A percentile compares a stretch with the other conserved stretches of the same genome.
These are phyloP conservation scores for Germaria angustata DNA, from an alignment of 2,888 invertebrate species.

Conservation along the genomic window DNA sequence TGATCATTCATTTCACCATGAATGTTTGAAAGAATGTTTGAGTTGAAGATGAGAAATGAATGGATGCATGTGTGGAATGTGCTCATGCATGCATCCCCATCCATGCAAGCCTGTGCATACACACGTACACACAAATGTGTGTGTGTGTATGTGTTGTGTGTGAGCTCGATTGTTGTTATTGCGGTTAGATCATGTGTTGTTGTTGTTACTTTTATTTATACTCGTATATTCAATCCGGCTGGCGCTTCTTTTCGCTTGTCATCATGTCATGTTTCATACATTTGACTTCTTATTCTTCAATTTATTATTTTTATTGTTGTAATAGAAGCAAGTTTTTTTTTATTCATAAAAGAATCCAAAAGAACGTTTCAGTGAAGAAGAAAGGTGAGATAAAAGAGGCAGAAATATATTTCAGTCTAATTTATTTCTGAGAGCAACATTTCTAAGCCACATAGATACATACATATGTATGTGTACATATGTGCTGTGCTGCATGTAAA, in stretches of 20 bases:
- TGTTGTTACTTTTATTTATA: slow-evolving; percentile 33
- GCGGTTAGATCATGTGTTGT: slow-evolving; percentile 33
- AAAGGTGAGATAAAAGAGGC: background rate
- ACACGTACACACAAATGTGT: background rate
- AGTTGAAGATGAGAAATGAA: slow-evolving; percentile 29
- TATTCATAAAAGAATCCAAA: background rate
- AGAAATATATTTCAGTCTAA: background rate
- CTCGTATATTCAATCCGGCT: slow-evolving; percentile 64
- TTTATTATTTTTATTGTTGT: slow-evolving; percentile 65
- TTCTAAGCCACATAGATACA: too few relatives aligned
- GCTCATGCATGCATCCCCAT: slow-evolving; percentile 6
- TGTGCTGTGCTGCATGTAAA: too few relatives aligned
- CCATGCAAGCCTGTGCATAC: background rate
- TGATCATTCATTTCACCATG: slow-evolving; percentile 50
- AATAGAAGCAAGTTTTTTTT: slow-evolving; percentile 3
- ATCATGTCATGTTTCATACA: slow-evolving; percentile 76
- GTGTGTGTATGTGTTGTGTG: background rate
- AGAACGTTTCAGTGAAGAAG: background rate
- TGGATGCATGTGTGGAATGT: slow-evolving; percentile 42
- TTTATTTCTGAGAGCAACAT: background rate
- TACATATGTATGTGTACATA: too few relatives aligned
- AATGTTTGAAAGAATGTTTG: slow-evolving; percentile 25
- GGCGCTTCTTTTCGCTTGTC: slow-evolving; percentile 74
- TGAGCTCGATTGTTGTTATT: slow-evolving; percentile 4
- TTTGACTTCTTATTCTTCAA: slow-evolving; percentile 74